Conservation (phyloP, 2,888 invertebrate genomes). For the Chaetoderma sp. region DNA sequence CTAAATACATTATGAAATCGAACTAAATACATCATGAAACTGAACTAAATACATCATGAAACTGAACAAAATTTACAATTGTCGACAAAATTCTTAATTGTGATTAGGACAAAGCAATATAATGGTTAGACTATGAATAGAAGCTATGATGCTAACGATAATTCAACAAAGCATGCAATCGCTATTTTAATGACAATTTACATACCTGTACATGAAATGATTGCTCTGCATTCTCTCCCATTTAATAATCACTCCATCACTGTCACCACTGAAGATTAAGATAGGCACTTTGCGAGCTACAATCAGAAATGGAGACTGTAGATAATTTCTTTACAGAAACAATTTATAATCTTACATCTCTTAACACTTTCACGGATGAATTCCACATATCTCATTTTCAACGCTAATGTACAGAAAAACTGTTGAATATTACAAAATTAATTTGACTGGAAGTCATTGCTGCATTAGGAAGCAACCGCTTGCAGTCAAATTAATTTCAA, state of each 20-base stretch:
- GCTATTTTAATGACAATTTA: not conserved
- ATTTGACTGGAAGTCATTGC: no score
- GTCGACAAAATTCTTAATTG: no score
- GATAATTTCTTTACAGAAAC: not conserved
- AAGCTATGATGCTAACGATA: not conserved
- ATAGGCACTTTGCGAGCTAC: slow-evolving; percentile 66
- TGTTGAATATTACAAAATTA: no score
- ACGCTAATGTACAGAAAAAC: no score
- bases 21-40: no score
- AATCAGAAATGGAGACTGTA: slow-evolving; percentile 12
- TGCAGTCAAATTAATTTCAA: no score
- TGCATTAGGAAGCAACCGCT: no score
- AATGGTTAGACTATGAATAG: not conserved
- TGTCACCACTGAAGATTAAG: slow-evolving; percentile 65
- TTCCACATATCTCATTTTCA: no score
- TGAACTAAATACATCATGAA: no score
- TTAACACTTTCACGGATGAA: not conserved
- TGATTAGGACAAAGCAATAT: no score
- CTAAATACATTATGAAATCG: no score
- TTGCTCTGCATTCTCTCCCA: slow-evolving; percentile 70
- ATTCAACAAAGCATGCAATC: not conserved
- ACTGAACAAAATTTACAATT: no score
- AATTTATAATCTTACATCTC: not conserved
- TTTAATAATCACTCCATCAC: slow-evolving; percentile 64
- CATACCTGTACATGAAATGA: slow-evolving; percentile 68